Percentiles rank a stretch among this genome's conserved stretches.
Conservation (phyloP, 1,140 invertebrate genomes). For the Epicauta chinensis region DNA sequence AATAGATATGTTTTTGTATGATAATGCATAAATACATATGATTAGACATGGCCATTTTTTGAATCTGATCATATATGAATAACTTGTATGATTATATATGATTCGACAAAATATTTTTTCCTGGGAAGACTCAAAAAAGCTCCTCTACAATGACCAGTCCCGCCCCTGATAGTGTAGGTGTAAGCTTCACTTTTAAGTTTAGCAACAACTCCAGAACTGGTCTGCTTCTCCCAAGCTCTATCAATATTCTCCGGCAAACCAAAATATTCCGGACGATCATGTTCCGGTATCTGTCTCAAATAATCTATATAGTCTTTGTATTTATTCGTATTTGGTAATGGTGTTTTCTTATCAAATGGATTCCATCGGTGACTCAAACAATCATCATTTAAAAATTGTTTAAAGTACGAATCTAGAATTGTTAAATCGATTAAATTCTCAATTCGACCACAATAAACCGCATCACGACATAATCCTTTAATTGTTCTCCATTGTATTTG, state of each 20-base stretch:
- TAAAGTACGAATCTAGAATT: slow-evolving; percentile 68
- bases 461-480: slow-evolving; percentile 71
- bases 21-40: too few relatives aligned
- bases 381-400: slow-evolving; percentile 62
- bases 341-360: slow-evolving; percentile 44
- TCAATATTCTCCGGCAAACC: slow-evolving; percentile 79
- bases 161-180: too few relatives aligned
- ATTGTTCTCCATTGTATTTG: slow-evolving; percentile 68
- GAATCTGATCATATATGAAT: too few relatives aligned
- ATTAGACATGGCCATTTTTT: too few relatives aligned
- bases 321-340: not conserved
- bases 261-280: slow-evolving; percentile 64
- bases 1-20: too few relatives aligned
- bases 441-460: slow-evolving; percentile 83
- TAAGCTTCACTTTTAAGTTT: slow-evolving; percentile 58
- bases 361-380: slow-evolving; percentile 52
- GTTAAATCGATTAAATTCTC: slow-evolving; percentile 74
- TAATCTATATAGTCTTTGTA: slow-evolving; percentile 54
- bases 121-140: too few relatives aligned
- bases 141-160: too few relatives aligned
- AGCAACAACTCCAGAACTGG: slow-evolving; percentile 55
- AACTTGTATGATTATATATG: too few relatives aligned
- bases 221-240: slow-evolving; percentile 66
- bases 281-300: slow-evolving; percentile 59
- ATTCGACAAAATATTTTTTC: too few relatives aligned